Conservation (phyloP, 1,140 invertebrate species). For the Caerostris darwini region DNA sequence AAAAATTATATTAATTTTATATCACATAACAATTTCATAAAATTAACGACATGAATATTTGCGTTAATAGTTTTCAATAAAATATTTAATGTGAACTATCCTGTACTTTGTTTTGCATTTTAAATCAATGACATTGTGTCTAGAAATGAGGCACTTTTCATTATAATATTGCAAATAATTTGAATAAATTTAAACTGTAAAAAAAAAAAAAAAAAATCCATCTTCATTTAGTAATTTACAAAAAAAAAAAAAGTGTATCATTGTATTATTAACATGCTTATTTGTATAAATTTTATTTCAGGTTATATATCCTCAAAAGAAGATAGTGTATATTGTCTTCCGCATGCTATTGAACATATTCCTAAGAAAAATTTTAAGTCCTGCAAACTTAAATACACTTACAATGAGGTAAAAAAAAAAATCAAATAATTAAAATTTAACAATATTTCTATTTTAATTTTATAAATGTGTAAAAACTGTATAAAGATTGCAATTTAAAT, state of each 20-base stretch:
- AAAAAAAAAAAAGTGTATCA: too few species aligned
- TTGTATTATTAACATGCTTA: not conserved
- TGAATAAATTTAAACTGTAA: not conserved
- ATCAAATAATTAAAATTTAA: not conserved
- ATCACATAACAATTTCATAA: too few species aligned
- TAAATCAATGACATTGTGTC: too few species aligned
- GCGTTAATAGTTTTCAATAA: too few species aligned
- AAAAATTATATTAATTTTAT: too few species aligned
- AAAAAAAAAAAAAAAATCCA: too few species aligned
- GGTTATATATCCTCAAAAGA: constrained; percentile 87
- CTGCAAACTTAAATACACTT: constrained; percentile 87
- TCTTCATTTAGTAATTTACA: not conserved
- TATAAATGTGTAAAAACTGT: not conserved
- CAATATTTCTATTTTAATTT: not conserved
- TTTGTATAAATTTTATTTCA: constrained; percentile 79
- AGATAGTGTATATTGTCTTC: constrained; percentile 88
- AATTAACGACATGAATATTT: too few species aligned
- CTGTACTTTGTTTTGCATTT: too few species aligned
- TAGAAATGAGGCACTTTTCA: not conserved
- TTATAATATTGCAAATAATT: not conserved
- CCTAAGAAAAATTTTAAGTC: constrained; percentile 86
- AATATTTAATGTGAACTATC: too few species aligned
- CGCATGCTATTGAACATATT: constrained; percentile 88
- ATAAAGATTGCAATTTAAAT: not conserved
- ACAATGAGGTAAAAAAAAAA: constrained; percentile 81